phyloP scores from a whole-genome alignment of 2,888 invertebrate species.

The Temnothorax rugatulus region DNA sequence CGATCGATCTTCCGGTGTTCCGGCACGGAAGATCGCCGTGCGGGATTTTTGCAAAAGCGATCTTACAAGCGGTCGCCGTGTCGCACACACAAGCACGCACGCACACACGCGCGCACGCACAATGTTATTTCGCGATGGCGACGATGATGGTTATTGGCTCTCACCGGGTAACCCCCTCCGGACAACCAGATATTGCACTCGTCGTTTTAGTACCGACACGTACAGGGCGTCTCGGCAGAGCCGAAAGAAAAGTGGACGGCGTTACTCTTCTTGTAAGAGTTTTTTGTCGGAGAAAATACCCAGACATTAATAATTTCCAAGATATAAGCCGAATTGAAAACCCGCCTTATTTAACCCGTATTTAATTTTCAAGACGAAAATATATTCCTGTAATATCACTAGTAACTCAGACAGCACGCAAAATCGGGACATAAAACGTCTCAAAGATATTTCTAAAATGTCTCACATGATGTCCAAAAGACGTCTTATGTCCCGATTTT shows the following conservation, averaged over 20 bases:
- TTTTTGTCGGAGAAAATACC: neutral
- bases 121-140: conserved; percentile 54
- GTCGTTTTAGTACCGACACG: conserved; percentile 36
- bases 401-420: no score
- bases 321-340: neutral
- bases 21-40: conserved; percentile 33
- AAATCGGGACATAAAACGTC: no score
- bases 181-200: conserved; percentile 45
- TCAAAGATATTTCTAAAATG: no score
- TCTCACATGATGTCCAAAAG: no score
- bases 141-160: conserved; percentile 53
- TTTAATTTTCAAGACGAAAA: neutral
- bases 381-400: neutral
- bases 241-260: neutral
- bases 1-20: conserved; percentile 46
- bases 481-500: no score
- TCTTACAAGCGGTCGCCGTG: conserved; percentile 66
- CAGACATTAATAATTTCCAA: neutral
- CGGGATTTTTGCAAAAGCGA: conserved; percentile 52
- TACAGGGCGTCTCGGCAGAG: conserved; percentile 16
- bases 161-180: conserved; percentile 33
- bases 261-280: neutral
- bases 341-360: no score
- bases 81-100: conserved; percentile 57
- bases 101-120: conserved; percentile 67